A percentile compares a stretch with the other conserved stretches of the same genome.
These are phyloP conservation scores for Rhea pennata DNA, from an alignment of 2,113 vertebrate genomes.

Conservation along the genomic window DNA sequence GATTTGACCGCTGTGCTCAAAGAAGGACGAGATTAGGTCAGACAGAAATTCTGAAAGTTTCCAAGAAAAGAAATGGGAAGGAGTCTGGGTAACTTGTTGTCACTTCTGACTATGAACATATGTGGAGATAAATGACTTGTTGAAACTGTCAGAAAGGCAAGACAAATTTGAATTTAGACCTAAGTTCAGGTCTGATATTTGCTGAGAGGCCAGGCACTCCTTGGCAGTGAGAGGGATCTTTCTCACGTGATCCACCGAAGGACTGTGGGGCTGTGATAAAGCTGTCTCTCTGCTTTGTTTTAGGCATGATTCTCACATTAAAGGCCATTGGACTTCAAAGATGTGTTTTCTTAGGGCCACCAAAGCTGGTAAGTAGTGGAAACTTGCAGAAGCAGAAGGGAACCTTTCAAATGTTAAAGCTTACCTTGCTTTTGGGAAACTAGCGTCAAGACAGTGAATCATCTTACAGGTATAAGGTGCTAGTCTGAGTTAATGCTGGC, in stretches of 20 bases:
- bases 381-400: background rate
- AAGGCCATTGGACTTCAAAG: slow-evolving; percentile 88
- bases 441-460: background rate
- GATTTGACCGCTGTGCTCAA: rapidly evolving
- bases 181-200: rapidly evolving
- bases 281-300: background rate
- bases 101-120: rapidly evolving
- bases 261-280: background rate
- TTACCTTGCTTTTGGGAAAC: background rate
- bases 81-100: background rate
- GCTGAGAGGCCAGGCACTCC: rapidly evolving
- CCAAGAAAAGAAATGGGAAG: background rate
- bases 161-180: background rate
- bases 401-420: background rate
- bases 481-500: background rate
- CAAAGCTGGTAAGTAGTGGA: slow-evolving; percentile 87
- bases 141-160: background rate
- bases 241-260: rapidly evolving
- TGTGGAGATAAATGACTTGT: rapidly evolving
- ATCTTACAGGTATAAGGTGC: background rate
- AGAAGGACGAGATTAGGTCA: too few relatives aligned
- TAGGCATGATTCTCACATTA: slow-evolving; percentile 92
- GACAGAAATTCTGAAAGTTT: background rate
- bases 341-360: slow-evolving; percentile 90
- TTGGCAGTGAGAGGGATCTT: background rate